Evolutionary conservation across 1,140 invertebrate species (phyloP).

Genomic region (Pantala flavescens): DNA sequence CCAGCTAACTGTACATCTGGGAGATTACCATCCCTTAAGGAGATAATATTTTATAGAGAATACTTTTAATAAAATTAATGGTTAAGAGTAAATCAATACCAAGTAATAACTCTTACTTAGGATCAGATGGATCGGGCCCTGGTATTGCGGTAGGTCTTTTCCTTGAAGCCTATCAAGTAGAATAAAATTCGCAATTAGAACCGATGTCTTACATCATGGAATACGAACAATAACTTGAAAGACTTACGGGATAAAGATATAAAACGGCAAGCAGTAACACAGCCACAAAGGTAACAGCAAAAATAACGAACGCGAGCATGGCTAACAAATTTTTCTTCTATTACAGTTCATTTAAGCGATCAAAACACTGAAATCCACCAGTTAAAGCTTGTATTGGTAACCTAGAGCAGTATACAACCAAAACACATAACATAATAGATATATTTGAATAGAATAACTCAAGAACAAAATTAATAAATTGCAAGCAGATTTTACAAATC

Average conservation of each 20-base stretch:
- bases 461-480: too few species aligned
- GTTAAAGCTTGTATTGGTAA: too few species aligned
- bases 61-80: background rate
- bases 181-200: background rate
- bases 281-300: conserved; percentile 20
- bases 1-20: conserved; percentile 13
- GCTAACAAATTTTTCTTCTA: background rate
- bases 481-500: too few species aligned
- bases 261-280: conserved; percentile 22
- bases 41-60: background rate
- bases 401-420: too few species aligned
- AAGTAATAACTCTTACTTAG: background rate
- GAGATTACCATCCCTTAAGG: conserved; percentile 17
- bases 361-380: too few species aligned
- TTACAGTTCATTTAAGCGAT: too few species aligned
- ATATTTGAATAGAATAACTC: too few species aligned
- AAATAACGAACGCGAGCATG: conserved; percentile 21
- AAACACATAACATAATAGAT: too few species aligned
- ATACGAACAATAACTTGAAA: background rate
- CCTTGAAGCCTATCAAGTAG: background rate
- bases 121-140: background rate
- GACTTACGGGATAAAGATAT: conserved; percentile 22
- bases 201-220: background rate
- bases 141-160: background rate
- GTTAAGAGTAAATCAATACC: background rate